Conservation (phyloP, 2,888 invertebrate genomes). For the Perizoma affinitatum region DNA sequence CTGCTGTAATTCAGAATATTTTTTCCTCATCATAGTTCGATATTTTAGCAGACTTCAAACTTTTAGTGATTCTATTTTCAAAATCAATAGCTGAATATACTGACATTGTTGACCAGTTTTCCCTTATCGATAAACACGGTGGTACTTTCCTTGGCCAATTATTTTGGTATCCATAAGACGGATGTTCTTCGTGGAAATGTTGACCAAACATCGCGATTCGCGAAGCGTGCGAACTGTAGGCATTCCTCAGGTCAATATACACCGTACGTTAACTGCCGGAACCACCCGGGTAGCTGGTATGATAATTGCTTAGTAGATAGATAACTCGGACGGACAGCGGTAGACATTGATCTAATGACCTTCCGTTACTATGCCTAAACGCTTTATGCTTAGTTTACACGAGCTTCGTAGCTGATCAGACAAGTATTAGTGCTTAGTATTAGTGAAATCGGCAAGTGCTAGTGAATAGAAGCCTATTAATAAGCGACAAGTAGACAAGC, state of each 20-base stretch:
- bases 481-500: too few species aligned
- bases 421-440: too few species aligned
- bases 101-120: too few species aligned
- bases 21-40: too few species aligned
- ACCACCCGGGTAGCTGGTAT: constrained; percentile 4
- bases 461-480: too few species aligned
- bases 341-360: background rate
- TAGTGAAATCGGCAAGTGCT: too few species aligned
- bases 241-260: constrained; percentile 27
- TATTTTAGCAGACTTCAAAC: background rate
- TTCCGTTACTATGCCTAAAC: background rate
- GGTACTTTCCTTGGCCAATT: background rate
- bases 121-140: too few species aligned
- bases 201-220: constrained; percentile 18
- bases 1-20: too few species aligned
- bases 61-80: background rate
- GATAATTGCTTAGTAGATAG: background rate
- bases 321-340: constrained; percentile 9
- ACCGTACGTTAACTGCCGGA: constrained; percentile 14
- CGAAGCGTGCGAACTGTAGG: constrained; percentile 9
- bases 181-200: constrained; percentile 24
- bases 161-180: constrained; percentile 7
- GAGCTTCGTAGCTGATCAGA: too few species aligned
- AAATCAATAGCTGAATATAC: background rate
- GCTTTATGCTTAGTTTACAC: too few species aligned